phyloP scores from a whole-genome alignment of 2,797 vertebrate species.

The Melanogrammus aeglefinus region DNA sequence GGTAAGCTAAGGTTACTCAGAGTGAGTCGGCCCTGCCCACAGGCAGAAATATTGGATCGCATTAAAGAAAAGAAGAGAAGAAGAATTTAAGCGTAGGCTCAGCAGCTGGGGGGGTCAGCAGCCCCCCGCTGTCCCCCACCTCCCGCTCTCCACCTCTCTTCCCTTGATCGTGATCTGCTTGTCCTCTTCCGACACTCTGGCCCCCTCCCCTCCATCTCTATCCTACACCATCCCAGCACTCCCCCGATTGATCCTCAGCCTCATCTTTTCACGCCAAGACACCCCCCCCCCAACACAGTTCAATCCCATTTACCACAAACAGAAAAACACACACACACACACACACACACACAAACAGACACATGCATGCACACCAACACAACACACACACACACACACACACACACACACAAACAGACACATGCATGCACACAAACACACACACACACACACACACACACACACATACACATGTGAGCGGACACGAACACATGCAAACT shows the following conservation, averaged over 20 bases:
- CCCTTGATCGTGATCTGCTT: not conserved
- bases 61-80: not conserved
- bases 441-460: conserved; percentile 3
- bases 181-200: not conserved
- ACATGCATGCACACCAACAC: not conserved
- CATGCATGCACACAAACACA: conserved; percentile 23
- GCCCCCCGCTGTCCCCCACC: not conserved
- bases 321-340: not conserved
- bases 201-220: not conserved
- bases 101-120: not conserved
- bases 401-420: conserved; percentile 4
- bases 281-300: not conserved
- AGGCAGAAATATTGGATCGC: not conserved
- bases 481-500: not conserved
- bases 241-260: not conserved
- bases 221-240: not conserved
- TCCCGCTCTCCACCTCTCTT: not conserved
- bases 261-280: not conserved
- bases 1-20: not conserved
- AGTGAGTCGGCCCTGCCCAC: not conserved
- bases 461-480: conserved; percentile 28
- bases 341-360: conserved; percentile 6
- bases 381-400: too few species aligned
- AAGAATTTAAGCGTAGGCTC: not conserved
- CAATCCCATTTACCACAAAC: not conserved